These are phyloP conservation scores for Hipposideros larvatus DNA, from an alignment of 2,797 vertebrate genomes.

Conservation along the genomic window DNA sequence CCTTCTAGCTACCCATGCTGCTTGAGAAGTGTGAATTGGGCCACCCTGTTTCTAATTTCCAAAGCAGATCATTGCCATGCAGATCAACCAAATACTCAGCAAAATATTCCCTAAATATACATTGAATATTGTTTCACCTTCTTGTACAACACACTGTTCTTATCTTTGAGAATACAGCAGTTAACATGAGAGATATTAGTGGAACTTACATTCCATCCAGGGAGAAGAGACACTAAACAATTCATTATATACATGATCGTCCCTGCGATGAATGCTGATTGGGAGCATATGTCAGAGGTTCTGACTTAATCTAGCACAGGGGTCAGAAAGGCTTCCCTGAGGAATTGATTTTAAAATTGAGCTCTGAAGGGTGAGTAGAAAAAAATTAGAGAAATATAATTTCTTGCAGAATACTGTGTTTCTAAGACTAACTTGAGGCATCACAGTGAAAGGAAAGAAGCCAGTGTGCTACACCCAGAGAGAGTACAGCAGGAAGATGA, in stretches of 20 bases:
- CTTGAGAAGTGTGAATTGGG: neutral
- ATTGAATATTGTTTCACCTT: neutral
- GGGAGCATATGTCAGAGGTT: neutral
- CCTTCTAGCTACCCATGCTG: neutral
- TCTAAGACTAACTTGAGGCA: neutral
- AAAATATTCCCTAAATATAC: neutral
- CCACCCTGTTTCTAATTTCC: neutral
- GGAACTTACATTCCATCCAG: neutral
- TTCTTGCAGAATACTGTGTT: neutral
- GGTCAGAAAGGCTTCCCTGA: neutral
- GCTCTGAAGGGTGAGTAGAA: neutral
- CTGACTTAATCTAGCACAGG: neutral
- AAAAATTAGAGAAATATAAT: neutral
- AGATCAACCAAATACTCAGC: neutral
- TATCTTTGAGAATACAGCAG: neutral
- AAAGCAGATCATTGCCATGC: neutral
- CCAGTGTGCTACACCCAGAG: neutral
- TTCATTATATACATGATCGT: neutral
- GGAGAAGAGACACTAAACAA: neutral
- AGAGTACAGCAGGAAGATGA: neutral
- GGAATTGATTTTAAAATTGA: conserved; percentile 9
- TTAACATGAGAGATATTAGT: neutral
- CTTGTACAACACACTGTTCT: neutral
- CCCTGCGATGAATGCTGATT: neutral
- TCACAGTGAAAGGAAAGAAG: neutral